These are phyloP conservation scores for Lasioglossum albipes DNA, from an alignment of 1,140 invertebrate genomes.

Conservation along the genomic window DNA sequence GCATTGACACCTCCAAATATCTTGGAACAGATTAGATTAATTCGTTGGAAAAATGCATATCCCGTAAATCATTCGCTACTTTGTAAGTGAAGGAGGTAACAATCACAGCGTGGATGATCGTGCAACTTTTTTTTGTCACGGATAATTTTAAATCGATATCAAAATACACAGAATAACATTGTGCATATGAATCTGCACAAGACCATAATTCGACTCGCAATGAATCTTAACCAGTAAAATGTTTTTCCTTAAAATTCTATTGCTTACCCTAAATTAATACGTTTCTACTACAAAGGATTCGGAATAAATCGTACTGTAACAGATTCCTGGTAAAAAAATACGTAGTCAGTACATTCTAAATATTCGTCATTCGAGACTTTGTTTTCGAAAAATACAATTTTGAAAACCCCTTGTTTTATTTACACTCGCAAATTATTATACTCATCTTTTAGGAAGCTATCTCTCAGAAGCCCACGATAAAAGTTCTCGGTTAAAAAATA, in stretches of 20 bases:
- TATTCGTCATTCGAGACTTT: background rate
- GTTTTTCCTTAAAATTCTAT: background rate
- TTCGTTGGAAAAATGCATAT: background rate
- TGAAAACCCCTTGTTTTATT: too few species aligned
- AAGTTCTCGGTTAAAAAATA: too few species aligned
- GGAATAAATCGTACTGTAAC: background rate
- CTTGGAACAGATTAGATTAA: conserved; percentile 24
- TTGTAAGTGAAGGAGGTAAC: background rate
- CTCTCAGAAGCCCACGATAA: too few species aligned
- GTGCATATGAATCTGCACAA: background rate
- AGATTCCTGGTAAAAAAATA: background rate
- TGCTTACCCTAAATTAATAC: conserved; percentile 26
- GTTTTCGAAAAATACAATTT: background rate
- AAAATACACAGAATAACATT: background rate
- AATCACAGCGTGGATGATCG: background rate
- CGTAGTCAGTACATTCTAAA: background rate
- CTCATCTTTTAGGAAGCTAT: too few species aligned
- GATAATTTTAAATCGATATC: background rate
- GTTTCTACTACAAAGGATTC: background rate
- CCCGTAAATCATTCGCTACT: background rate
- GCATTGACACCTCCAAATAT: conserved; percentile 21
- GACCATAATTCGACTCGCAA: background rate
- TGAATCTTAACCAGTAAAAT: background rate
- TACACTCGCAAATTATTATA: too few species aligned
- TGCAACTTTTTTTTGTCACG: background rate